A percentile compares a stretch with the other conserved stretches of the same genome.
phyloP scores from a whole-genome alignment of 1,140 invertebrate genomes.

The Hyles euphorbiae region DNA sequence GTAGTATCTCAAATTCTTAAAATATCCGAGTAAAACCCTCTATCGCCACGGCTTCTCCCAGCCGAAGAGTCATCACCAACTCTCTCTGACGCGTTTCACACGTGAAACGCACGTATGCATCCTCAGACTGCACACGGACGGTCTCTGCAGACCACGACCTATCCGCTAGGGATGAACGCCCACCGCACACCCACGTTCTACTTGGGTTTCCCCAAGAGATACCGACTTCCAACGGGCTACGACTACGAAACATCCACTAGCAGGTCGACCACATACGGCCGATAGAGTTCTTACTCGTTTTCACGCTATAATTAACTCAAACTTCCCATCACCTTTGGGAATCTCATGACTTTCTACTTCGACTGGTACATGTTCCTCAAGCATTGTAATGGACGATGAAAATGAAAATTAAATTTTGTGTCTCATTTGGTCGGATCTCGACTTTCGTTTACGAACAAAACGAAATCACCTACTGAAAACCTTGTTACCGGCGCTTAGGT shows the following conservation, averaged over 20 bases:
- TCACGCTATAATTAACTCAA: neutral
- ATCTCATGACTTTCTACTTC: neutral
- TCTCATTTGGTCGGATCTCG: slow-evolving; percentile 33
- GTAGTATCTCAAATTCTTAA: no score
- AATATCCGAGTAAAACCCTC: neutral
- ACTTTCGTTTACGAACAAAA: slow-evolving; percentile 27
- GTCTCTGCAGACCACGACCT: slow-evolving; percentile 3
- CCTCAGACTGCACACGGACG: neutral
- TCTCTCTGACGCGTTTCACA: neutral
- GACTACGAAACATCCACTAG: slow-evolving; percentile 25
- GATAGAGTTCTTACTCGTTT: slow-evolving; percentile 1
- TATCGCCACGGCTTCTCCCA: neutral
- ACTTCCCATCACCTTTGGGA: neutral
- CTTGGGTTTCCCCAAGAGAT: slow-evolving; percentile 22
- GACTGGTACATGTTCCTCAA: neutral
- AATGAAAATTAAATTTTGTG: slow-evolving; percentile 26
- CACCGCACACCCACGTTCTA: slow-evolving; percentile 8
- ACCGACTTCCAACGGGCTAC: slow-evolving; percentile 31
- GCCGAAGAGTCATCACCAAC: slow-evolving; percentile 1
- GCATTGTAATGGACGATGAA: neutral
- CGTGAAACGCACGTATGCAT: neutral
- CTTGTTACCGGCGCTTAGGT: no score
- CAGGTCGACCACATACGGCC: slow-evolving; percentile 9
- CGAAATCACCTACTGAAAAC: slow-evolving; percentile 23
- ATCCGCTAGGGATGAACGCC: neutral